Percentiles rank a stretch among this genome's conserved stretches.
phyloP scores from a whole-genome alignment of 2,797 vertebrate genomes.

The Thamnophis elegans region DNA sequence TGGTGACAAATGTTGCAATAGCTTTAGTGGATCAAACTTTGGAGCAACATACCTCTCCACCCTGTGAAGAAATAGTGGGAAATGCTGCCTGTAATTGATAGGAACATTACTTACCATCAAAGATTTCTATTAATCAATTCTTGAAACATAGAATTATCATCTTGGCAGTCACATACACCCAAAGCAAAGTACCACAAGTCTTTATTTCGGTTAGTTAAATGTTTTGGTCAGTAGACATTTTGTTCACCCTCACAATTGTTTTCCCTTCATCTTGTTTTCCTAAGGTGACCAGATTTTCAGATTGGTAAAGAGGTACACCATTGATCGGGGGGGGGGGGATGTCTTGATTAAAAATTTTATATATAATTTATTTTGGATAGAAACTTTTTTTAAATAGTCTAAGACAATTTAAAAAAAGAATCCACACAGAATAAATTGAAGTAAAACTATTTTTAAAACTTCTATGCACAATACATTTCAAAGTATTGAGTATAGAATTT shows the following conservation, averaged over 20 bases:
- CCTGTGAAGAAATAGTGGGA: slow-evolving; percentile 28
- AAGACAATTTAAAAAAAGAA: too few species aligned
- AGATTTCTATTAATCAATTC: slow-evolving; percentile 35
- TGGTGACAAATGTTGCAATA: slow-evolving; percentile 3
- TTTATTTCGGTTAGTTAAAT: background rate
- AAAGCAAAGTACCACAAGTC: background rate
- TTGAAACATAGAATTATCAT: slow-evolving; percentile 30
- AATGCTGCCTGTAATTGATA: slow-evolving; percentile 12
- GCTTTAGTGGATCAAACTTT: slow-evolving; percentile 22
- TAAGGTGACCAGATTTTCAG: too few species aligned
- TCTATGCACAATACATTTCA: too few species aligned
- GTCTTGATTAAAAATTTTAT: too few species aligned
- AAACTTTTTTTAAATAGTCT: too few species aligned
- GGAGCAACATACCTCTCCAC: background rate
- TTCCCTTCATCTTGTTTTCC: slow-evolving; percentile 9
- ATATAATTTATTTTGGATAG: too few species aligned
- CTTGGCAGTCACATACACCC: slow-evolving; percentile 26
- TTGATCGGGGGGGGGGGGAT: too few species aligned
- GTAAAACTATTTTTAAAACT: too few species aligned
- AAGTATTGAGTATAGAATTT: too few species aligned
- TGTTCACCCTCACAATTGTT: background rate
- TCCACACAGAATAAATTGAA: too few species aligned
- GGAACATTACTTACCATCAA: slow-evolving; percentile 13
- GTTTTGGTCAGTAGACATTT: background rate
- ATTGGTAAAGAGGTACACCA: too few species aligned